Base-by-base conservation (phyloP, 2,113 vertebrate species). In the Neogale vison region DNA sequence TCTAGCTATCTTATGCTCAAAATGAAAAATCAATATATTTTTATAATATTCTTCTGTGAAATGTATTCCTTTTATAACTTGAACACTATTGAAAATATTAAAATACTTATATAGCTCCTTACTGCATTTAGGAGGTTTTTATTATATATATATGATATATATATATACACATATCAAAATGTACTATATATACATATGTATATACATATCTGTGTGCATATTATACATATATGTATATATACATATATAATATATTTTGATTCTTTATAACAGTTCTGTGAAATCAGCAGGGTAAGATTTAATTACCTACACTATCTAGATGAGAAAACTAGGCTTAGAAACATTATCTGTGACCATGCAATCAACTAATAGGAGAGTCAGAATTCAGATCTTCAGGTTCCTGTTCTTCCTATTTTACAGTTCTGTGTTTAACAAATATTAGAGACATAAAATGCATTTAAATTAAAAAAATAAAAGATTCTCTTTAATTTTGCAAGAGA, bases 1-100 rank as follows among this genome's bases (percentile, higher is more conserved):
- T 80, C 29, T 24, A 80, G 63, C 31, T 81, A 67, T 95, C 31
- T 80, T 34, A 42, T 65, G 18, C 42, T 92, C 80, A 84, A 55
- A 83, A 95, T 93, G 36, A 93, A 59, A 96, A 36, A 67, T 81
- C 21, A 80, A 82, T 94, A 79, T 21, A 72, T 84, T 97, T 21
- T 90, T 21, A 82, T 39, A 92, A 71, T 4, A 72, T 39, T 92
- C 26, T 94, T 92, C 39, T 36, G 36, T 65, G 39, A 71, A 93
- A 84, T 29, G 7, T 61, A 65, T 67, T 88, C 31, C 13, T 52
- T 57, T 82, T 59, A 72, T 65, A 93, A 72, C 34, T 65, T 45
- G 59, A 96, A 88, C 20, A 59, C 31, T n/a, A 23, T 36, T 76
- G 13, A 90, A 77, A 96, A 93, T 23, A 76, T 69, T 47, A 88